Base-by-base conservation (phyloP, 2,888 invertebrate species). In the Nephrotoma appendiculata region DNA sequence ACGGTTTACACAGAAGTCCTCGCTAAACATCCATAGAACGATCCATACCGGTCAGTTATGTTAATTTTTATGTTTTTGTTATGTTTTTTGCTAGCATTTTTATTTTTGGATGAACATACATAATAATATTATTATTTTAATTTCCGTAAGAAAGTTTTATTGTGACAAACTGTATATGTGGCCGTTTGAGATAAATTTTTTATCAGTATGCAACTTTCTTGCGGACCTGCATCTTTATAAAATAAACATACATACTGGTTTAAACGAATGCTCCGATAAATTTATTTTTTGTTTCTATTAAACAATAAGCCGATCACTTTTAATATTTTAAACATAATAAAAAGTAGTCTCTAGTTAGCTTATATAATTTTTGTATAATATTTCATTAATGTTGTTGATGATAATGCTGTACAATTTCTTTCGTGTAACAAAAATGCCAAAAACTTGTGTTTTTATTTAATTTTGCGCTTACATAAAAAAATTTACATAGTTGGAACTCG, bases 1-100 rank as follows among this genome's bases (percentile, higher is more conserved):
- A 92, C 93, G 95, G 90, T 96, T 96, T 92, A 95, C 96, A 88
- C 96, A 96, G 92, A 96, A 96, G 92, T 95, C 95, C 90, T 96
- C 95, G 91, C 93, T 96, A 89, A 96, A 96, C 92, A 96, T 95
- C 89, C 96, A 89, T 87, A 89, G 88, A 88, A 89, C 89, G 87
- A 89, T 89, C 88, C 89, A 89, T 88, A 88, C 89, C 87, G 89
- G 89, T 89, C 88, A 89, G 87, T 87, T 86, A 48, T 71, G 84
- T 84, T 6, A 43, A 42, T 84, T 84, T 42, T 41, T 84, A 42
- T 84, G 15, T 42, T 42, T 57, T 42, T 42, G 42, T 84, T 84
- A 31, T 83, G 41, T 83, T 84, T 84, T 71, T 15, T 52, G 52
- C 5, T 52, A 52, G 52, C 6, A 31, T 52, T 52, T 15, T 52